phyloP scores from a whole-genome alignment of 1,140 invertebrate species.

The Solen grandis region DNA sequence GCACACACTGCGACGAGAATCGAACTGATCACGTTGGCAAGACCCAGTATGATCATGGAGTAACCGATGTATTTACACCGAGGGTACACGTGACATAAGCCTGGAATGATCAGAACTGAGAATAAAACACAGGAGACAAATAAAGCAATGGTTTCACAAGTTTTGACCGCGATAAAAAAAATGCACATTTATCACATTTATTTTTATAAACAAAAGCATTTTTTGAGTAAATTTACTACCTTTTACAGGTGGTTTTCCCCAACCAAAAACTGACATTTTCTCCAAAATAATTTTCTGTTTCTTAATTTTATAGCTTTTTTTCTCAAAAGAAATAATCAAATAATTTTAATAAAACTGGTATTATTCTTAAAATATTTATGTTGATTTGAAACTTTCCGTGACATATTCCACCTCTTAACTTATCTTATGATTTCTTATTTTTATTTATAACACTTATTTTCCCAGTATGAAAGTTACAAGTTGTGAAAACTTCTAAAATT shows the following conservation, averaged over 20 bases:
- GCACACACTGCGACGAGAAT: slow-evolving; percentile 75
- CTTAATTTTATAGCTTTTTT: too few relatives aligned
- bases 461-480: too few relatives aligned
- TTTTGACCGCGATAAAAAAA: not conserved
- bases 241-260: too few relatives aligned
- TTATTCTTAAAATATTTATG: too few relatives aligned
- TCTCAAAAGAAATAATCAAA: too few relatives aligned
- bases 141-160: not conserved
- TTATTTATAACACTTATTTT: too few relatives aligned
- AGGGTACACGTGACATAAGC: slow-evolving; percentile 78
- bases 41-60: slow-evolving; percentile 79
- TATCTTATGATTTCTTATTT: too few relatives aligned
- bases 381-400: too few relatives aligned
- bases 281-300: not conserved
- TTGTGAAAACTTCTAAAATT: too few relatives aligned
- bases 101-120: slow-evolving; percentile 64
- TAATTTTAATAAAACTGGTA: too few relatives aligned
- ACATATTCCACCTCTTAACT: too few relatives aligned
- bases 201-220: not conserved
- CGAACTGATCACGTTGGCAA: slow-evolving; percentile 74
- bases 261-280: too few relatives aligned
- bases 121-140: not conserved
- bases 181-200: not conserved
- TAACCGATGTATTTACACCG: slow-evolving; percentile 78
- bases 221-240: not conserved